Base-by-base conservation (phyloP, 2,113 vertebrate genomes). In the Holacanthus passer region DNA sequence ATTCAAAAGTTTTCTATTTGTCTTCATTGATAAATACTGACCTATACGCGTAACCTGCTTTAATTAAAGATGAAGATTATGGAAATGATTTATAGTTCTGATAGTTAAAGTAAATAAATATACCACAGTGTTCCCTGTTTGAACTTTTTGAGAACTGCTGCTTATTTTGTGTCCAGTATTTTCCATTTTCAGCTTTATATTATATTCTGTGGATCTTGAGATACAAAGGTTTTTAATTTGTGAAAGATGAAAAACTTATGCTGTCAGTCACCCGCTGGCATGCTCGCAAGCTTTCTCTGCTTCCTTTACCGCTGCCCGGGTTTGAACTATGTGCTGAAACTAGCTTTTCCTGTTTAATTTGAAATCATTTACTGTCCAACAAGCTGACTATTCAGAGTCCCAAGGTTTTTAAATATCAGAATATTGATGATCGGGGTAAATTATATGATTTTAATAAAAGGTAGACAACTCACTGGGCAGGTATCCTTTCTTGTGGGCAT, bases 401-500 rank as follows among this genome's bases (percentile, higher is more conserved):
- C 1, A 35, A 37, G 7, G 48, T 69, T 16, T 56, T 6, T 5
- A 14, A 4, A 16, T 29, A 39, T 50, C 2, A 29, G 7, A 47
- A 70, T 22, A 66, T 3, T 43, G 22, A 27, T 14, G 14, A 69
- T 32, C 24, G 45, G 20, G 17, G 13, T 47, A 65, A 58, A 77
- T 41, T 1, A 2, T 29, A n/a, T 43, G 13, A 64, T 50, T 65
- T 39, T 29, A 27, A 52, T 56, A 47, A n/a, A n/a, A 37, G 5
- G 60, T 0, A 22, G 5, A 67, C 72, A 14, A 91, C 97, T 96
- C 84, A 98, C 97, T 95, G 60, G 95, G 92, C 41, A 98, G 95
- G 91, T 95, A 98, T 90, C 97, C 97, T 16, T 96, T 96, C 70
- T 94, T 96, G 55, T 95, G 79, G 74, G 97, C 97, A 9, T 94